Base-by-base conservation (phyloP, 2,888 invertebrate species). In the Caenorhabditis afra region DNA sequence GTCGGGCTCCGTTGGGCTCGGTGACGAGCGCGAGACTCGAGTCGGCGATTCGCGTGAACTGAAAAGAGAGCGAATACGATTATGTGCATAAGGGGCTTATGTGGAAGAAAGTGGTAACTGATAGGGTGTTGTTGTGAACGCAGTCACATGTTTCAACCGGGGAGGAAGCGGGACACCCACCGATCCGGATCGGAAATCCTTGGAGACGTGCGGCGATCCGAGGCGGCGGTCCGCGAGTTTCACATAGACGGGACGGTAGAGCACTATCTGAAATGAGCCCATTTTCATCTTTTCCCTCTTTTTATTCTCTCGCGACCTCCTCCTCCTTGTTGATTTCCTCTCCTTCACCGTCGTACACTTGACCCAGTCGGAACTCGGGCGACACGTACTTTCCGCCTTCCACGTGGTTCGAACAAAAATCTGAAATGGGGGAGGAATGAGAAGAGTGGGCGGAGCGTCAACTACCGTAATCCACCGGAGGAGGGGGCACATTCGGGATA, bases 371-470 rank as follows among this genome's bases (percentile, higher is more conserved):
- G 90, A 94, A 94, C 91, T 94, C 94, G 0, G 94, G 94, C 20
- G 94, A 94, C 55, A 94, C 93, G 91, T 94, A 94, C 91, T 93
- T 93, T 0, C 94, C 94, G 12, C 94, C 94, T 91, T 94, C 94
- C 0, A 94, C 94, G 85, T 94, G 93, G 55, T 93, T 93, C 71
- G 93, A 93, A 29, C 94, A 94, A 74, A 93, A 93, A 88, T 94
- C 94, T 94, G 90, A 4, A 91, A 76, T 29, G 29, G 29, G 7
- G 29, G 29, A 29, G 1, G 0, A 12, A 14, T 10, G 0, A 50
- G 16, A 41, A 14, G 12, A 44, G 20, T 12, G 1, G 22, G n/a
- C n/a, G n/a, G n/a, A n/a, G n/a, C n/a, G n/a, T n/a, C n/a, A n/a
- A n/a, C 45, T 29, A 90, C 90, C 90, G 75, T 90, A 89, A 47